Evolutionary conservation across 1,140 invertebrate genomes (phyloP), one percentile per base, ranked within the genome.

Genomic region (Drosophila lini): DNA sequence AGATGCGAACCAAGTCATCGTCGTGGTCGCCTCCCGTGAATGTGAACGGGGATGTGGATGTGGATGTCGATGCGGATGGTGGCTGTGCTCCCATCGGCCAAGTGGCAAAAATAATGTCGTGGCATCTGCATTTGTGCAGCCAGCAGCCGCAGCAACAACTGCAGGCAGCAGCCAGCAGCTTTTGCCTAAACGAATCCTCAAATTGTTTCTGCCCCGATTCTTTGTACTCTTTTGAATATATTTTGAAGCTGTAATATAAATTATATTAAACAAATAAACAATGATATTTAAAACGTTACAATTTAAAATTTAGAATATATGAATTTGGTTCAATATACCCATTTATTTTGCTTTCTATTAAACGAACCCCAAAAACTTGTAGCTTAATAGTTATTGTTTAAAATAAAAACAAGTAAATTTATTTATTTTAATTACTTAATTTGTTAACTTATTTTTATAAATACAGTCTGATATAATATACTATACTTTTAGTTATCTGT

Each of bases 21-120:
- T 55, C 74, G 68, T 31, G 48, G 63, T 57, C 53, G 38, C 36
- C 47, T 31, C n/a, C 47, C 31, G 32, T 55, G 25, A 41, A 42
- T 16, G 41, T 40, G 41, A 40, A 40, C 22, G 45, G 32, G 28
- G 44, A 50, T 40, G 34, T 34, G 41, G 31, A 25, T 56, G 22
- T 31, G 19, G 5, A 16, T 57, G n/a, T 58, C 16, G 41, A 59
- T 74, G 28, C 28, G n/a, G 28, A n/a, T 59, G 45, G 50, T 28
- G 53, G 65, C 32, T 41, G 48, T 68, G 80, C 74, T 79, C 38
- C 58, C 74, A 78, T 80, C 77, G 80, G 69, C 84, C 84, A 88
- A 88, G 84, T 88, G 84, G 84, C 84, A 88, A 88, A 88, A 88
- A 89, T 89, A 88, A 89, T 88, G 84, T 88, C 84, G 83, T 89